These are phyloP conservation scores for Megaceryle torquata DNA, from an alignment of 2,113 vertebrate species.

Conservation along the genomic window DNA sequence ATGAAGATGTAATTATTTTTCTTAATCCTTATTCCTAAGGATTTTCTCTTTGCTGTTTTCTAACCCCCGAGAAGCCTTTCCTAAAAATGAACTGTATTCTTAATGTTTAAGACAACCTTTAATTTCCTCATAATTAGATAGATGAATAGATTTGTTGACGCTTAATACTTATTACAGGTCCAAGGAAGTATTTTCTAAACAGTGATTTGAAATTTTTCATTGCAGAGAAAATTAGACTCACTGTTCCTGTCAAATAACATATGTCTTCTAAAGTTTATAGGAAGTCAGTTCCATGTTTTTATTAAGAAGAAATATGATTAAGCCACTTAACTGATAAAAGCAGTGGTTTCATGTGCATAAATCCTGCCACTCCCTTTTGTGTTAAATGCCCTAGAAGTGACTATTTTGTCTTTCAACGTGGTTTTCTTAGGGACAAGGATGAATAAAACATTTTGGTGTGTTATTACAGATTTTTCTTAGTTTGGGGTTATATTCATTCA, in stretches of 20 bases:
- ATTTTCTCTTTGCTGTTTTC: background rate
- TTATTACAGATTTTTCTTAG: background rate
- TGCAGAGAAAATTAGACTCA: background rate
- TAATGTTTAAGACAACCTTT: background rate
- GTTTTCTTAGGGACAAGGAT: background rate
- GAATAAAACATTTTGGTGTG: background rate
- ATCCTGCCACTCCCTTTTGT: background rate
- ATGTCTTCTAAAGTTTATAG: background rate
- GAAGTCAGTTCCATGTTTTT: background rate
- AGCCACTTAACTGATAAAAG: conserved; percentile 1
- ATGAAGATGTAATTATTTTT: background rate
- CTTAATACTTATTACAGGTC: background rate
- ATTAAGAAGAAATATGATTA: conserved; percentile 19
- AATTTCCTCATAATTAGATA: background rate
- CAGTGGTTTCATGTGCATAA: background rate
- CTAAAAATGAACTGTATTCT: background rate
- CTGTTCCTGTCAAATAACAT: background rate
- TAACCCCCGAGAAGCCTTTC: background rate
- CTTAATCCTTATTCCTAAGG: background rate
- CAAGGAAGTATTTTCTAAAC: background rate
- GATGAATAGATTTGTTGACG: background rate
- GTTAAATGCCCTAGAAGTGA: background rate
- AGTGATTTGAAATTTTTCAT: background rate
- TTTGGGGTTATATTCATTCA: background rate
- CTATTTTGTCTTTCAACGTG: background rate